Percentiles rank a stretch among this genome's conserved stretches.
Evolutionary conservation across 1,140 invertebrate species (phyloP).

Genomic region (Diuraphis noxia): DNA sequence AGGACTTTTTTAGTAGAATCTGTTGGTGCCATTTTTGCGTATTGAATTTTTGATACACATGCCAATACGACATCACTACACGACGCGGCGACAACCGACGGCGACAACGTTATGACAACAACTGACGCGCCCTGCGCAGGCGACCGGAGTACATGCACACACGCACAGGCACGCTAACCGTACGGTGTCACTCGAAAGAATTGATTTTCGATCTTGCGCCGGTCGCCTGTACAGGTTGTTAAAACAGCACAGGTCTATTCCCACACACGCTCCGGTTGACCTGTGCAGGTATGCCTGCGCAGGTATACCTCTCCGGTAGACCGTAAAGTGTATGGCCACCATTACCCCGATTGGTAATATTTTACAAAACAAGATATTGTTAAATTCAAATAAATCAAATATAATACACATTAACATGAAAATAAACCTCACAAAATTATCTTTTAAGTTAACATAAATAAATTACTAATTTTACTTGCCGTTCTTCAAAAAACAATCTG

Average conservation of each 20-base stretch:
- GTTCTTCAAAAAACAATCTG: too few species aligned
- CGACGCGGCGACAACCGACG: not conserved
- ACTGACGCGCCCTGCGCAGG: not conserved
- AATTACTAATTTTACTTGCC: too few species aligned
- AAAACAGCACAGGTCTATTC: constrained; percentile 39
- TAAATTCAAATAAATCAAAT: too few species aligned
- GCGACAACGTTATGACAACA: not conserved
- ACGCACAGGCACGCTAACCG: not conserved
- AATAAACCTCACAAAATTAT: too few species aligned
- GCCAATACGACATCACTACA: constrained; percentile 21
- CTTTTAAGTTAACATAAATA: too few species aligned
- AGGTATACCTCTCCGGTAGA: constrained; percentile 46
- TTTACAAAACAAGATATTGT: too few species aligned
- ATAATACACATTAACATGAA: too few species aligned
- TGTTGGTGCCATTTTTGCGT: constrained; percentile 45
- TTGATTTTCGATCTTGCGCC: constrained; percentile 31
- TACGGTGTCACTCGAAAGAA: constrained; percentile 25
- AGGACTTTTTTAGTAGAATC: constrained; percentile 42
- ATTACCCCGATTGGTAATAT: too few species aligned
- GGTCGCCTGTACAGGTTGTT: constrained; percentile 44
- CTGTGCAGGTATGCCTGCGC: not conserved
- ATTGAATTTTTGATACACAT: constrained; percentile 28
- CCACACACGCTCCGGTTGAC: constrained; percentile 39
- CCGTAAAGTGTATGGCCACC: constrained; percentile 43
- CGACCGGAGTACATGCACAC: constrained; percentile 26